These are phyloP conservation scores for Patella caerulea DNA, from an alignment of 2,888 invertebrate species.

Conservation along the genomic window DNA sequence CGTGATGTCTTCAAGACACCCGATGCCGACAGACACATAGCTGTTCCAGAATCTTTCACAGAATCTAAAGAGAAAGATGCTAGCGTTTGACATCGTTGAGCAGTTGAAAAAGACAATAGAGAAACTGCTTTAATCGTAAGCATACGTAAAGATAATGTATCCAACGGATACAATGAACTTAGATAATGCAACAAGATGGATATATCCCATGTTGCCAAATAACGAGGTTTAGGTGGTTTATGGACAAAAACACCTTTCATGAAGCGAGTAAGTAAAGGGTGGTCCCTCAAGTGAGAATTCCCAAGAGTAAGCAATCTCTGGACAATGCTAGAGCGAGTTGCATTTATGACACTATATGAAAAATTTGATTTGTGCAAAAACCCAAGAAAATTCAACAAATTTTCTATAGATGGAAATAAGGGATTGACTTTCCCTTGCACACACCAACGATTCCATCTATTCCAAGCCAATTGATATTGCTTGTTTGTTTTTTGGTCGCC, in stretches of 20 bases:
- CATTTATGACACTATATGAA: not conserved
- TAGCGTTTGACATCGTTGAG: no score
- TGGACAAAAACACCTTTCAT: not conserved
- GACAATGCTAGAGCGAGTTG: not conserved
- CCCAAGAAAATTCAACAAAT: not conserved
- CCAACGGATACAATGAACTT: slow-evolving; percentile 1
- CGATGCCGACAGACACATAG: no score
- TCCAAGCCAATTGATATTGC: slow-evolving; percentile 6
- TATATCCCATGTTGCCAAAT: not conserved
- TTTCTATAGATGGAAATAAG: slow-evolving; percentile 2
- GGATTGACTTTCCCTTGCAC: slow-evolving; percentile 3
- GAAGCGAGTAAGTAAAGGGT: not conserved
- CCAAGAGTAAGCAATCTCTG: not conserved
- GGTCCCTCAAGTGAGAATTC: not conserved
- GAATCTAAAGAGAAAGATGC: no score
- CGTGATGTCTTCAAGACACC: no score
- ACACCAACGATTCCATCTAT: slow-evolving; percentile 1
- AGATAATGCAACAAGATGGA: not conserved
- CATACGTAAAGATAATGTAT: not conserved
- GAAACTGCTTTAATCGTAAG: no score
- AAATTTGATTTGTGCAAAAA: not conserved
- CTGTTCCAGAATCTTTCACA: no score
- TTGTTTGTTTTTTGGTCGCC: not conserved
- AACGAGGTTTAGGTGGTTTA: not conserved
- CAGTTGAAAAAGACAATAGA: no score